These are phyloP conservation scores for Sebastes dallii DNA, from an alignment of 2,797 vertebrate genomes.

Conservation along the genomic window DNA sequence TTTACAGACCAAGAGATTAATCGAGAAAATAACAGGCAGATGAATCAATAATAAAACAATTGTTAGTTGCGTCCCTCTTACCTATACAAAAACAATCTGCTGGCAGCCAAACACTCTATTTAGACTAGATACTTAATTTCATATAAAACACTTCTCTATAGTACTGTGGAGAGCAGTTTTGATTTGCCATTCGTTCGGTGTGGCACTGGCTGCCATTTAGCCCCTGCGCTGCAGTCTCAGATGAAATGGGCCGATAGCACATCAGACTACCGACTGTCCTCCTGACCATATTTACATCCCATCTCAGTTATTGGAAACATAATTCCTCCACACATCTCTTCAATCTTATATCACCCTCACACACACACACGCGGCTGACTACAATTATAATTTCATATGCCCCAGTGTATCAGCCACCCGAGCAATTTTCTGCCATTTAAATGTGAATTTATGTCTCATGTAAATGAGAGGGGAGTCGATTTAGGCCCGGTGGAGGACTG, in stretches of 20 bases:
- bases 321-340: slow-evolving; percentile 73
- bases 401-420: slow-evolving; percentile 67
- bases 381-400: slow-evolving; percentile 72
- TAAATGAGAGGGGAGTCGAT: slow-evolving; percentile 81
- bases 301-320: slow-evolving; percentile 68
- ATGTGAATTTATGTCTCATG: slow-evolving; percentile 82
- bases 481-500: slow-evolving; percentile 79
- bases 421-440: slow-evolving; percentile 80
- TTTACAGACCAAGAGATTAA: background rate
- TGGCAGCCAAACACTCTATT: background rate
- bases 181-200: slow-evolving; percentile 46
- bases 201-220: slow-evolving; percentile 64
- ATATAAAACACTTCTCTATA: slow-evolving; percentile 22
- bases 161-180: slow-evolving; percentile 44
- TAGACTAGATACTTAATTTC: slow-evolving; percentile 13
- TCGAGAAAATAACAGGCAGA: background rate
- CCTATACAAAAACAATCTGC: background rate
- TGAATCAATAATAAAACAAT: background rate
- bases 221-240: slow-evolving; percentile 55
- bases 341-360: slow-evolving; percentile 46
- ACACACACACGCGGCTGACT: slow-evolving; percentile 23
- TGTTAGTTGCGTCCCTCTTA: background rate
- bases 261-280: slow-evolving; percentile 49
- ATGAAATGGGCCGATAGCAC: slow-evolving; percentile 60
- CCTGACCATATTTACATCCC: slow-evolving; percentile 66